Evolutionary conservation across 2,888 invertebrate genomes (phyloP).

Genomic region (Bellardia bayeri): DNA sequence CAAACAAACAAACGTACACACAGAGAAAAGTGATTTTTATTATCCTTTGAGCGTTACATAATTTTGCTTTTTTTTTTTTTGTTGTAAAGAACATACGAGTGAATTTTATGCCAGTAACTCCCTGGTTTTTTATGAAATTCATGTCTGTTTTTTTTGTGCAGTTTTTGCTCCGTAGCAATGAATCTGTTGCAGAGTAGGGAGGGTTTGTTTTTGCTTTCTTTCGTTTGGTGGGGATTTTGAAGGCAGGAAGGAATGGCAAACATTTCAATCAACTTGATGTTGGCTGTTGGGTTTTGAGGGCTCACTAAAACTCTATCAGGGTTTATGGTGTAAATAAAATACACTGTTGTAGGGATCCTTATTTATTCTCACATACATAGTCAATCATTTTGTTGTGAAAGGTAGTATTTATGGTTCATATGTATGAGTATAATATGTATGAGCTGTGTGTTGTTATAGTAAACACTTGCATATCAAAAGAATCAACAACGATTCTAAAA

Average conservation of each 20-base stretch:
- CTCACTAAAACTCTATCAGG: slow-evolving; percentile 15
- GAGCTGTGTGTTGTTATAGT: slow-evolving; percentile 23
- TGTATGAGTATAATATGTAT: slow-evolving; percentile 11
- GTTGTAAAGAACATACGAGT: not conserved
- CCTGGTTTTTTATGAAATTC: not conserved
- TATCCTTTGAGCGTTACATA: slow-evolving; percentile 67
- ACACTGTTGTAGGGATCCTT: not conserved
- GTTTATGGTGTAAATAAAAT: slow-evolving; percentile 51
- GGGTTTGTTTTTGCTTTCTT: not conserved
- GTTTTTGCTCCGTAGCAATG: slow-evolving; percentile 39
- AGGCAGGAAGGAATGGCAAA: slow-evolving; percentile 8
- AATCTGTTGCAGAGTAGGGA: slow-evolving; percentile 17
- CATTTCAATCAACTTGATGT: slow-evolving; percentile 57
- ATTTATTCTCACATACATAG: not conserved
- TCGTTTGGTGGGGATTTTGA: not conserved
- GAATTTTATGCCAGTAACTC: slow-evolving; percentile 48
- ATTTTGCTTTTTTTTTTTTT: slow-evolving; percentile 1
- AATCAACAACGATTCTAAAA: slow-evolving; percentile 29
- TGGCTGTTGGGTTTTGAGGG: slow-evolving; percentile 21
- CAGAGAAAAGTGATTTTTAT: slow-evolving; percentile 64
- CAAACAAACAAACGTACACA: not conserved
- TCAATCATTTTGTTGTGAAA: slow-evolving; percentile 33
- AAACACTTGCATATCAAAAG: slow-evolving; percentile 58
- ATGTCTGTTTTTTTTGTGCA: not conserved
- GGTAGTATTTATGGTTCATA: slow-evolving; percentile 22